Evolutionary conservation across 2,797 vertebrate genomes (phyloP), one percentile per base, ranked within the genome.

Genomic region (Hydrophis major): DNA sequence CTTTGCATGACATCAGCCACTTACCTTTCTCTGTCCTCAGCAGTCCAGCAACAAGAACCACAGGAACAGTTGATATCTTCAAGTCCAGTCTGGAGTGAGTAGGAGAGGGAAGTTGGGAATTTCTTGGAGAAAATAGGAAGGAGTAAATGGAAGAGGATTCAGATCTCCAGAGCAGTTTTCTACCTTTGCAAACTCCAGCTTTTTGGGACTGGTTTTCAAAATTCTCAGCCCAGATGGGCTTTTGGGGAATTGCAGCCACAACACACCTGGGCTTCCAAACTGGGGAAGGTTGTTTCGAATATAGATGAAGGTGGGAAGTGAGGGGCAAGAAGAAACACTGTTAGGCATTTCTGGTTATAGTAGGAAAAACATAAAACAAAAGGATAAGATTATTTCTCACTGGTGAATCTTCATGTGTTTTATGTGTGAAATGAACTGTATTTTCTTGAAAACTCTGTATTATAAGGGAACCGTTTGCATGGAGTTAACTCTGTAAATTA

Each of bases 31-130:
- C 63, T 88, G 22, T 88, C 42, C 66, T 86, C 86, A 90, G 92
- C 92, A 90, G 92, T 90, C 42, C 61, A 93, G 86, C 63, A 69
- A 6, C 88, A 86, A 12, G 69, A 94, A 61, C 89, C 89, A 22
- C 63, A 91, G 37, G n/a, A 89, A 88, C 63, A 91, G 87, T 28
- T 92, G 88, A 86, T 89, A 87, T n/a, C 90, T 90, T 90, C 87
- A 74, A 89, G 87, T 66, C 86, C 92, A 90, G 86, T 87, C 37
- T 93, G 92, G 89, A 93, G 92, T 93, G 89, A 93, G 92, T 93
- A 93, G 55, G 37, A 89, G 86, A 78, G 57, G 4, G 28, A 74
- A 42, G 4, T 18, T 47, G 53, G 55, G 74, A 20, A 22, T 25
- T 53, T 63, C 74, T 86, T 61, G 14, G 59, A 28, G 86, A 32